Evolutionary conservation across 2,113 vertebrate species (phyloP).

Genomic region (Platichthys flesus): DNA sequence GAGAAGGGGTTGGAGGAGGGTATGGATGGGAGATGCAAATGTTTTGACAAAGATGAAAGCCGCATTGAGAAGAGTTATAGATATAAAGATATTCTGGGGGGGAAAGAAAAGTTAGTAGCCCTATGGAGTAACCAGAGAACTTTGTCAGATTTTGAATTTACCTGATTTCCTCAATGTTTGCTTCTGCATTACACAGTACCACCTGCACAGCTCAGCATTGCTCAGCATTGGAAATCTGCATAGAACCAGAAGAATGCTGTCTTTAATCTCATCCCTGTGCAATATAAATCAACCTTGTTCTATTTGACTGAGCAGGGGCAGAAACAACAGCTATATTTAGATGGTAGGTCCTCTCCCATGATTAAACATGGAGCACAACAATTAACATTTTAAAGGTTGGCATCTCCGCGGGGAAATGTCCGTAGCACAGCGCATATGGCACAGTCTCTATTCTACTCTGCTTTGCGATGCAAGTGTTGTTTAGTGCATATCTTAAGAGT

Average conservation of each 20-base stretch:
- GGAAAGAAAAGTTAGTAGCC: background rate
- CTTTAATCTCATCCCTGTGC: conserved; percentile 48
- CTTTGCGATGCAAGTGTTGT: conserved; percentile 39
- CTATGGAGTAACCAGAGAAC: background rate
- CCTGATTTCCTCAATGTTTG: conserved; percentile 6
- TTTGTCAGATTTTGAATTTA: conserved; percentile 12
- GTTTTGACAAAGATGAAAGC: conserved; percentile 24
- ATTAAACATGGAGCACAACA: conserved; percentile 50
- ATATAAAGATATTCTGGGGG: background rate
- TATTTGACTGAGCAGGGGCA: conserved; percentile 1
- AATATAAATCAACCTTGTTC: conserved; percentile 51
- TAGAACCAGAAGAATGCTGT: conserved; percentile 4
- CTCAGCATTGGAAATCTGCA: conserved; percentile 3
- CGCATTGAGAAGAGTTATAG: conserved; percentile 14
- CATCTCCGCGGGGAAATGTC: conserved; percentile 33
- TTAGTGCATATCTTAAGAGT: conserved; percentile 61
- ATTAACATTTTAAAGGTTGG: conserved; percentile 74
- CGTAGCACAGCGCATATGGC: conserved; percentile 19
- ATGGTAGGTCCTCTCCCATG: conserved; percentile 20
- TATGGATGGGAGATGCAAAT: background rate
- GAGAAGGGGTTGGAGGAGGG: background rate
- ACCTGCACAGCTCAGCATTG: conserved; percentile 12
- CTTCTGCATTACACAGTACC: background rate
- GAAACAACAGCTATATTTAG: conserved; percentile 45
- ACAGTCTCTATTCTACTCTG: conserved; percentile 7